Conservation (phyloP, 2,797 vertebrate species). For the Ctenosaura bakeri region DNA sequence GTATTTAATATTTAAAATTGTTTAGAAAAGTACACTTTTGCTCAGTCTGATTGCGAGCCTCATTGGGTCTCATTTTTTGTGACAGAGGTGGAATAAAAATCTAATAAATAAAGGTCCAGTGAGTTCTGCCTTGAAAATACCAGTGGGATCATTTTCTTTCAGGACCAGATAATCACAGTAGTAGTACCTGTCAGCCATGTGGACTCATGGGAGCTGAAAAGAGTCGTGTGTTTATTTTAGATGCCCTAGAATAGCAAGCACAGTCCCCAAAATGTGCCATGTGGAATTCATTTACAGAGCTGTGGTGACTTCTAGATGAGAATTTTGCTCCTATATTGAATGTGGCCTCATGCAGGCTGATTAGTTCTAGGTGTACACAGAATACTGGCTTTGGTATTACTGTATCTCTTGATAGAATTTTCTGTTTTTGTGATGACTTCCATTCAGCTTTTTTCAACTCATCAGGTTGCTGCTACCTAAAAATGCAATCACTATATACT, state of each 20-base stretch:
- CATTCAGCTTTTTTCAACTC: background rate
- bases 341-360: background rate
- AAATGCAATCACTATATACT: background rate
- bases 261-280: background rate
- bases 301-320: background rate
- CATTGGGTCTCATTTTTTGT: background rate
- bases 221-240: background rate
- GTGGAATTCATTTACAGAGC: background rate
- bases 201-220: background rate
- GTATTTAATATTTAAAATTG: background rate
- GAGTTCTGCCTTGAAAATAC: background rate
- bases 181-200: background rate
- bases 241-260: background rate
- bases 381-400: background rate
- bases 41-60: background rate
- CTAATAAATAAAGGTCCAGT: background rate
- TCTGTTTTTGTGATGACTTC: slow-evolving; percentile 7
- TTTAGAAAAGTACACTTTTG: background rate
- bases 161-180: background rate
- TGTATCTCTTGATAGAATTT: background rate
- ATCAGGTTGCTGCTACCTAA: background rate
- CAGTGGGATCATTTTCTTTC: background rate
- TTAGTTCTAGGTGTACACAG: background rate
- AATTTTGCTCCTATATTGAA: background rate
- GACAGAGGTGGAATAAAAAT: background rate